Evolutionary conservation across 2,113 vertebrate genomes (phyloP).

Genomic region (Gallinago jamesoni): DNA sequence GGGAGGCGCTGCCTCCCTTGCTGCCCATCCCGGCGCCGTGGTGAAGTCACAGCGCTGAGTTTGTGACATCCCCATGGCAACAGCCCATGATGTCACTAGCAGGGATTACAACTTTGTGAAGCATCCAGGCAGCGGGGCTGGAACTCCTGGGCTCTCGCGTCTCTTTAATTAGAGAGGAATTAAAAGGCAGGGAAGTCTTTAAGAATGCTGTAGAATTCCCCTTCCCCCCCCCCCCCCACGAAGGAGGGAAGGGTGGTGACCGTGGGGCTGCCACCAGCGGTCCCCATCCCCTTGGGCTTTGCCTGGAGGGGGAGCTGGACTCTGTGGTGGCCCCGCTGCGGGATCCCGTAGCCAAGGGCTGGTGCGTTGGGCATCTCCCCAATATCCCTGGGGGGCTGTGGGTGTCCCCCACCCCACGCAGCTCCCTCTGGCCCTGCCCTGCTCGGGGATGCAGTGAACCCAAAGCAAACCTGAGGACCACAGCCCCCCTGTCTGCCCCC

Average conservation of each 20-base stretch:
- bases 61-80: slow-evolving; percentile 71
- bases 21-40: background rate
- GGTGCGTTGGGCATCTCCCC: background rate
- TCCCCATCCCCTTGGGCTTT: background rate
- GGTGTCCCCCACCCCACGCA: background rate
- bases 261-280: background rate
- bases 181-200: background rate
- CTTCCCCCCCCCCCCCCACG: no score
- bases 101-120: slow-evolving; percentile 32
- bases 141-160: background rate
- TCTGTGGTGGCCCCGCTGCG: background rate
- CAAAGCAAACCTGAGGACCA: background rate
- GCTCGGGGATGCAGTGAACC: background rate
- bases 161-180: background rate
- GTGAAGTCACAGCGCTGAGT: slow-evolving; percentile 41
- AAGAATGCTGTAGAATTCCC: background rate
- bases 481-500: rapidly evolving
- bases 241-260: background rate
- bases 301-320: background rate
- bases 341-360: background rate
- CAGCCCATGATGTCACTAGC: slow-evolving; percentile 13
- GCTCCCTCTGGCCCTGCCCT: background rate
- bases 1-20: slow-evolving; percentile 8
- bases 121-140: background rate
- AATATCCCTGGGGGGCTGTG: rapidly evolving